Conservation (phyloP, 2,888 invertebrate species). For the Drosophila prostipennis region DNA sequence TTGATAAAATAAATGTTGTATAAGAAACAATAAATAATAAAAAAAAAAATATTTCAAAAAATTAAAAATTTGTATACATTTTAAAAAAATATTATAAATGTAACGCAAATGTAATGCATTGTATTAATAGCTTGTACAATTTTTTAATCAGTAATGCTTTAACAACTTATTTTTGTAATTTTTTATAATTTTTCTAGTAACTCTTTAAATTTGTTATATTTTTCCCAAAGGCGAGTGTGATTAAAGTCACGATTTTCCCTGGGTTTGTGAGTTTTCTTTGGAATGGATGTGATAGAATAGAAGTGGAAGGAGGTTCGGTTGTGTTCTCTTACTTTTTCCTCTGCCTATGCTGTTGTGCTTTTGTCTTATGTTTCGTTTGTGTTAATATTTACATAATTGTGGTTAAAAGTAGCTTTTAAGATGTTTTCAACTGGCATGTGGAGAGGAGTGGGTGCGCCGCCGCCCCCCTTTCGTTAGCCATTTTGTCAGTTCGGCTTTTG, state of each 20-base stretch:
- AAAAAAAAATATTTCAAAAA: no score
- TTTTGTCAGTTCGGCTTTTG: constrained; percentile 51
- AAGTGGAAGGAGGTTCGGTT: not conserved
- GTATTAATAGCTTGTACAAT: no score
- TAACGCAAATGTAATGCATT: no score
- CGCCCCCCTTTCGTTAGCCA: constrained; percentile 10
- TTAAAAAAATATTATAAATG: no score
- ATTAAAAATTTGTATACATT: no score
- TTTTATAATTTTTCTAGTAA: no score
- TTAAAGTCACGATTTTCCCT: not conserved
- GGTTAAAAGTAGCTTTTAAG: constrained; percentile 80
- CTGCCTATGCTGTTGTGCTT: constrained; percentile 41
- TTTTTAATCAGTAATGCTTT: no score
- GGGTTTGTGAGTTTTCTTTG: not conserved
- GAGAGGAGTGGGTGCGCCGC: constrained; percentile 9
- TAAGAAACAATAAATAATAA: no score
- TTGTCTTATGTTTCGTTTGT: constrained; percentile 68
- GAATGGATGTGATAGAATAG: not conserved
- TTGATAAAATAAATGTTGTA: no score
- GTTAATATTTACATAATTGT: constrained; percentile 79
- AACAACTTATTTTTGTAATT: no score
- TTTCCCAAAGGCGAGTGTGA: not conserved
- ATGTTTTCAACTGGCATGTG: constrained; percentile 76
- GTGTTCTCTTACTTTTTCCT: not conserved
- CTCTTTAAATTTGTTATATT: no score